A percentile compares a stretch with the other conserved stretches of the same genome.
Evolutionary conservation across 1,140 invertebrate species (phyloP).

Genomic region (Augochlora pura): DNA sequence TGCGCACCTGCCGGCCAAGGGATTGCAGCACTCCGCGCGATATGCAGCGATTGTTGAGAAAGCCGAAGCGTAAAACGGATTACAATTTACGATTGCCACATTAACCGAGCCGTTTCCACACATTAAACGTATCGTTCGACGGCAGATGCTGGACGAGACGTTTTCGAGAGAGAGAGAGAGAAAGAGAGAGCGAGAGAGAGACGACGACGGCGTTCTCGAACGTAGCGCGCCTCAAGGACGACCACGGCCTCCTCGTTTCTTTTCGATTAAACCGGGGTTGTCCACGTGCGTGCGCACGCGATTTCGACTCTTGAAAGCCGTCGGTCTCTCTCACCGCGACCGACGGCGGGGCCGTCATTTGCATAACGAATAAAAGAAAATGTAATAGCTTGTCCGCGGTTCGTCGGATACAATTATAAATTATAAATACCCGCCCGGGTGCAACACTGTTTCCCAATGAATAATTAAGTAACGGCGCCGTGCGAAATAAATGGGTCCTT

Average conservation of each 20-base stretch:
- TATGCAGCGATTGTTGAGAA: neutral
- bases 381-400: neutral
- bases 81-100: constrained; percentile 21
- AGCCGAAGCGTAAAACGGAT: neutral
- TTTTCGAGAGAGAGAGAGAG: too few relatives aligned
- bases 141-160: neutral
- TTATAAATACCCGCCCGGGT: too few relatives aligned
- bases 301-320: constrained; percentile 7
- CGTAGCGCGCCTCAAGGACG: constrained; percentile 22
- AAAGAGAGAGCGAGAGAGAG: too few relatives aligned
- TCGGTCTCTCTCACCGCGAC: neutral
- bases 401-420: too few relatives aligned
- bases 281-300: constrained; percentile 15
- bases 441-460: too few relatives aligned
- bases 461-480: too few relatives aligned
- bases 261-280: neutral
- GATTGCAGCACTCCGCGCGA: too few relatives aligned
- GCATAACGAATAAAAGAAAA: neutral
- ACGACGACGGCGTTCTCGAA: neutral
- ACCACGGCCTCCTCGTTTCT: constrained; percentile 11
- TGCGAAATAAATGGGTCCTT: too few relatives aligned
- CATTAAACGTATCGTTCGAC: constrained; percentile 27
- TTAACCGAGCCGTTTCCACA: constrained; percentile 9
- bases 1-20: too few relatives aligned
- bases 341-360: neutral